Conservation (phyloP, 2,113 vertebrate genomes). For the Epinephelus cyanopodus region DNA sequence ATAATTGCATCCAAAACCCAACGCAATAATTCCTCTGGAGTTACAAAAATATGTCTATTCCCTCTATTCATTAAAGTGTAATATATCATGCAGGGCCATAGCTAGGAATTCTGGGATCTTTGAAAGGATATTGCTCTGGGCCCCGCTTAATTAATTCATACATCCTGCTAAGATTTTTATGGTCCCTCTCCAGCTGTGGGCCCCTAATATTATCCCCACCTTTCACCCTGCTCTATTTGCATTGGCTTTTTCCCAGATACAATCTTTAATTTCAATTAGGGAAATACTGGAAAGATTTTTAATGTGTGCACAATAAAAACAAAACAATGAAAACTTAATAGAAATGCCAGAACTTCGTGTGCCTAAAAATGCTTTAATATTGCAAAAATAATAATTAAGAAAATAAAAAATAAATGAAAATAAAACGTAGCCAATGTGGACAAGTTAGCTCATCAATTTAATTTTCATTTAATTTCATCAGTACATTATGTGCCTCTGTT, state of each 20-base stretch:
- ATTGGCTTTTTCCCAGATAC: conserved; percentile 44
- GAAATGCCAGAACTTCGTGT: neutral
- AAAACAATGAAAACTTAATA: neutral
- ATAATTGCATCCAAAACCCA: conserved; percentile 39
- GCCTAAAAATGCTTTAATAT: neutral
- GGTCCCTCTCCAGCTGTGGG: conserved; percentile 66
- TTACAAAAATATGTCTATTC: conserved; percentile 61
- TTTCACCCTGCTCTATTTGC: conserved; percentile 54
- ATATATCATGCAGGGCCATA: conserved; percentile 63
- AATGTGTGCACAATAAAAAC: conserved; percentile 37
- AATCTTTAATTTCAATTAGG: conserved; percentile 68
- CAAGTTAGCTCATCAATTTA: neutral
- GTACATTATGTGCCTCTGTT: no score
- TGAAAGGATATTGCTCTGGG: conserved; percentile 74
- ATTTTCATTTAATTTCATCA: no score
- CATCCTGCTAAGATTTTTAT: conserved; percentile 75
- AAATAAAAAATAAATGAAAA: no score
- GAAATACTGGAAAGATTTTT: conserved; percentile 11
- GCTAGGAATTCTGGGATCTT: conserved; percentile 65
- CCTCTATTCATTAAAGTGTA: conserved; percentile 75
- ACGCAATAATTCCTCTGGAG: conserved; percentile 15
- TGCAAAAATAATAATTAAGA: neutral
- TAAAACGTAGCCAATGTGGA: neutral
- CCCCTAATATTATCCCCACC: conserved; percentile 65
- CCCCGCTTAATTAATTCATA: conserved; percentile 79